Conservation (phyloP, 2,888 invertebrate genomes). For the Microctonus hyperodae region DNA sequence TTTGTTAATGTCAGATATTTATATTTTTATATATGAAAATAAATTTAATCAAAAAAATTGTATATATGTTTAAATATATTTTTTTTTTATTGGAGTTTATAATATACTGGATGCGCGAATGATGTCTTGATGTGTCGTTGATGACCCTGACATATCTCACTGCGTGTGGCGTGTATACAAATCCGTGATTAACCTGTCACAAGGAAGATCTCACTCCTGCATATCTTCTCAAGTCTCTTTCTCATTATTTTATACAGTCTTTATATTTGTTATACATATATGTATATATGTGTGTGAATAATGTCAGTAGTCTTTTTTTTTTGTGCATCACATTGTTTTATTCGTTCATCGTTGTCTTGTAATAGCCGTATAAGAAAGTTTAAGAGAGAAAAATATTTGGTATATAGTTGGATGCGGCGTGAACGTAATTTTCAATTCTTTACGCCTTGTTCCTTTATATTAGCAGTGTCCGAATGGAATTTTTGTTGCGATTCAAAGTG, state of each 20-base stretch:
- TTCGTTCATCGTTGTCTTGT: conserved; percentile 28
- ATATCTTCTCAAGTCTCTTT: conserved; percentile 20
- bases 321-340: conserved; percentile 5
- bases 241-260: conserved; percentile 19
- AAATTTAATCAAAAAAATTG: no score
- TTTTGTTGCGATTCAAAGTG: conserved; percentile 22
- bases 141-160: conserved; percentile 31
- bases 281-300: background rate
- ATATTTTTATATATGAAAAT: no score
- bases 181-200: conserved; percentile 44
- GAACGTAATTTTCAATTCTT: conserved; percentile 33
- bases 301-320: conserved; percentile 15
- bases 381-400: background rate
- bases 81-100: no score
- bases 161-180: conserved; percentile 5
- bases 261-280: background rate
- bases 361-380: conserved; percentile 1
- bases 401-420: background rate
- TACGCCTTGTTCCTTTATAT: conserved; percentile 30
- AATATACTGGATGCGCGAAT: conserved; percentile 41
- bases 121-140: conserved; percentile 55
- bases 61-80: background rate
- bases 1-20: background rate
- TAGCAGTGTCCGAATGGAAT: conserved; percentile 5
- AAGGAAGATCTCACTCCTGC: conserved; percentile 34